Base-by-base conservation (phyloP, 2,888 invertebrate species). In the Auanema freiburgensis region DNA sequence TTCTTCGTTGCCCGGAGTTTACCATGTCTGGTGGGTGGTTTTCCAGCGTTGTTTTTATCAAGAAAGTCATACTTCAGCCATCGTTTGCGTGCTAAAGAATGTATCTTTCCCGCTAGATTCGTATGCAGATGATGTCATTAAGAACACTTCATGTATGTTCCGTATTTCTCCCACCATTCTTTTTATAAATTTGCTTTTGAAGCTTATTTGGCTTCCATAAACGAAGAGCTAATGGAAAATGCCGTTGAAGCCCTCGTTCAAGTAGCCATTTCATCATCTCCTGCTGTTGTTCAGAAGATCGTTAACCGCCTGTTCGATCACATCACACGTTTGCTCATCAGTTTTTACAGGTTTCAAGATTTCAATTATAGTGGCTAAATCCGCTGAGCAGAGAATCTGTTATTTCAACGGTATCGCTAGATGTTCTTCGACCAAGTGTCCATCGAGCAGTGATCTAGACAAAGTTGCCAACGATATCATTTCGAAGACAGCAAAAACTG, bases 1-100 rank as follows among this genome's bases (percentile, higher is more conserved):
- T 96, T 89, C 87, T 97, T 33, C 87, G 97, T 57, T 94, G 92
- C 85, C 95, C 97, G 0, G 97, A 97, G 87, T 89, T 92, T 58
- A 90, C 92, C 68, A 87, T 94, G 25, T 75, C 80, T 72, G 82
- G 85, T 85, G 5, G 6, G 57, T 63, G 33, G 14, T 10, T 11
- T 49, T 49, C 44, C 21, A 25, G 54, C 21, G 14, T n/a, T 62
- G 11, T 54, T 25, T 23, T 10, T 55, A 10, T 55, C 10, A 18
- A 46, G 46, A 3, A 33, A 18, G 46, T 23, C 8, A 55, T n/a
- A 6, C 24, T 57, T 1, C 52, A 59, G 71, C 68, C 25, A 55
- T 73, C 11, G 52, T 51, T 14, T 41, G 50, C 10, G 57, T 67
- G 43, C 42, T 73, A 6, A 55, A 64, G 52, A 56, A 63, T n/a